Conservation (phyloP, 2,113 vertebrate genomes). For the Colius striatus region DNA sequence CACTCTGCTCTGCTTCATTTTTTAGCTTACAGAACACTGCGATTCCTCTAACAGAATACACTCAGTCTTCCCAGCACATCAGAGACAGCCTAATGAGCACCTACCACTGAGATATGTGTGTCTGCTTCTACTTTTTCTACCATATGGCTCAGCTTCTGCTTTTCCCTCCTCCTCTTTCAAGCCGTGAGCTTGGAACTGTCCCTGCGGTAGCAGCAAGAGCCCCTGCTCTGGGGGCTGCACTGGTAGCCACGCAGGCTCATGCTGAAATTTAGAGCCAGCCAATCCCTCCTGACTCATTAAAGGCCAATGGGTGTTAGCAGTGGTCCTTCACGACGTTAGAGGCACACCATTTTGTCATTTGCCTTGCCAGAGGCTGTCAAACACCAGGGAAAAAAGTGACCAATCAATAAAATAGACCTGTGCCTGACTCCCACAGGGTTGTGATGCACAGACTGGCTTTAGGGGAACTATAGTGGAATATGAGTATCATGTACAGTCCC, state of each 20-base stretch:
- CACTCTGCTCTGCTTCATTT: not conserved
- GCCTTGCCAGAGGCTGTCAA: not conserved
- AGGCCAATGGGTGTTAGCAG: not conserved
- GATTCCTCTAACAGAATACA: not conserved
- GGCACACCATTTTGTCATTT: not conserved
- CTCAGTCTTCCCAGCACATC: not conserved
- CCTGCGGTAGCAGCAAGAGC: not conserved
- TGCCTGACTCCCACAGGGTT: not conserved
- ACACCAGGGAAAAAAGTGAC: not conserved
- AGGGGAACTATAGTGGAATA: not conserved
- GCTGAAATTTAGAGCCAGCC: not conserved
- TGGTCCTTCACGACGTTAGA: accelerated
- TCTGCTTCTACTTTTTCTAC: slow-evolving; percentile 7
- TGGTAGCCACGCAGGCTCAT: accelerated
- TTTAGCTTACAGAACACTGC: not conserved
- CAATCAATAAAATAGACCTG: not conserved
- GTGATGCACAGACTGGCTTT: accelerated
- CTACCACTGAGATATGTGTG: not conserved
- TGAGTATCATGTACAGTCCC: not conserved
- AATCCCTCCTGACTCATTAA: not conserved
- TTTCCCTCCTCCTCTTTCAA: not conserved
- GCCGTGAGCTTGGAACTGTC: not conserved
- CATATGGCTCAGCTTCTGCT: slow-evolving; percentile 17
- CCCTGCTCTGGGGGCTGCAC: not conserved
- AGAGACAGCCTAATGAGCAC: slow-evolving; percentile 20